A percentile compares a stretch with the other conserved stretches of the same genome.
Conservation (phyloP, 2,797 vertebrate genomes). For the Rhinophrynus dorsalis region DNA sequence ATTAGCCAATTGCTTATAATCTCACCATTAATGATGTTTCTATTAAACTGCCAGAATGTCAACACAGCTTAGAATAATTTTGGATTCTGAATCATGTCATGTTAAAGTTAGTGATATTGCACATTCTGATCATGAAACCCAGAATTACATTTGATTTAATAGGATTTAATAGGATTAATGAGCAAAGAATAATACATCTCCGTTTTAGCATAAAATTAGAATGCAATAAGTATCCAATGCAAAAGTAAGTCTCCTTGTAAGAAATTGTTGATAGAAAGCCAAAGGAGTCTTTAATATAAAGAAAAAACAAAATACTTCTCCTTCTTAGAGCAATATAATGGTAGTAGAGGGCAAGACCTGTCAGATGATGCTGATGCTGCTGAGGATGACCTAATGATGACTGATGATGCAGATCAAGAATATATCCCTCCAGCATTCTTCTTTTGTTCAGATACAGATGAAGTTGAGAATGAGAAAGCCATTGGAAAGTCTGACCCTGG, state of each 20-base stretch:
- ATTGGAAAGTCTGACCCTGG: no score
- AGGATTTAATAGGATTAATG: not conserved
- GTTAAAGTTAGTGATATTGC: not conserved
- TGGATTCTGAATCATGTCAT: not conserved
- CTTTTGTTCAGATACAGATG: no score
- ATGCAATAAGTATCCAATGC: slow-evolving; percentile 27
- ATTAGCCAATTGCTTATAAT: not conserved
- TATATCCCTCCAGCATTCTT: no score
- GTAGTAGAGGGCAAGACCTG: no score
- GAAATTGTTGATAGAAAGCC: not conserved
- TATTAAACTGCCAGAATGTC: not conserved
- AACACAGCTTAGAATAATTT: not conserved
- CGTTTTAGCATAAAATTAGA: slow-evolving; percentile 24
- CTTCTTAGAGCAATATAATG: no score
- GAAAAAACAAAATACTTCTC: no score
- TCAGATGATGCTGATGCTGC: no score
- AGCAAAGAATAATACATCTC: not conserved
- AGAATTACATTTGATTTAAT: slow-evolving; percentile 2
- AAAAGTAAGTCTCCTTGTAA: slow-evolving; percentile 38
- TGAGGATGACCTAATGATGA: no score
- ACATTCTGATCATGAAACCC: accelerated
- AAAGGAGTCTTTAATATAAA: not conserved
- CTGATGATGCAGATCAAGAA: no score
- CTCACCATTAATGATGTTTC: accelerated
- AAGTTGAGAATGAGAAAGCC: no score